These are phyloP conservation scores for Apostichopus californicus DNA, from an alignment of 35 echinoderm and acorn worm genomes.

Conservation along the genomic window DNA sequence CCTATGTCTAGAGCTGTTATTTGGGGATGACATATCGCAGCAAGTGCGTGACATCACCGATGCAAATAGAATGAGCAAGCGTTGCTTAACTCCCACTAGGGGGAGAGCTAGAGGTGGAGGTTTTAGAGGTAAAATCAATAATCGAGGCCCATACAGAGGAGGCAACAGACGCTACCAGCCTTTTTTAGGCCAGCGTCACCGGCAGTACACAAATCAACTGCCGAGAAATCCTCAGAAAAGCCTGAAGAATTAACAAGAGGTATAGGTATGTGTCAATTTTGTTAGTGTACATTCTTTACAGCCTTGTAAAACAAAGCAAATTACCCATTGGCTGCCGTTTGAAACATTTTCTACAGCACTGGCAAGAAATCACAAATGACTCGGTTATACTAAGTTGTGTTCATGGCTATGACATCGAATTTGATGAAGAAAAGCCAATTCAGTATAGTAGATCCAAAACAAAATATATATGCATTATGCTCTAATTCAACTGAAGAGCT, in stretches of 20 bases:
- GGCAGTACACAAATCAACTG: background rate
- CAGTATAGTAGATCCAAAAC: background rate
- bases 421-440: conserved; percentile 14
- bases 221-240: too few species aligned
- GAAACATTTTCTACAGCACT: too few species aligned
- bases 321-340: too few species aligned
- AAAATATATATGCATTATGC: background rate
- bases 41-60: conserved; percentile 37
- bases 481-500: background rate
- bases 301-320: too few species aligned
- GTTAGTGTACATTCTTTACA: too few species aligned
- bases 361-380: too few species aligned
- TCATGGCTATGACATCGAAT: conserved; percentile 32
- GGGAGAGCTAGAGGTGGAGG: background rate
- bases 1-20: conserved; percentile 41
- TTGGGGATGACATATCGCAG: conserved; percentile 60
- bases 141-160: background rate
- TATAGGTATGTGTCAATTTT: too few species aligned
- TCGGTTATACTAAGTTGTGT: too few species aligned
- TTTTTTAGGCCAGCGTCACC: conserved; percentile 27
- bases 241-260: too few species aligned
- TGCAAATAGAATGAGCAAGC: conserved; percentile 36
- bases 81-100: background rate
- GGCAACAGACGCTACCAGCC: background rate
- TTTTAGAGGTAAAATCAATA: background rate